Percentiles rank a stretch among this genome's conserved stretches.
Conservation (phyloP, 1,140 invertebrate species). For the Bombus impatiens region DNA sequence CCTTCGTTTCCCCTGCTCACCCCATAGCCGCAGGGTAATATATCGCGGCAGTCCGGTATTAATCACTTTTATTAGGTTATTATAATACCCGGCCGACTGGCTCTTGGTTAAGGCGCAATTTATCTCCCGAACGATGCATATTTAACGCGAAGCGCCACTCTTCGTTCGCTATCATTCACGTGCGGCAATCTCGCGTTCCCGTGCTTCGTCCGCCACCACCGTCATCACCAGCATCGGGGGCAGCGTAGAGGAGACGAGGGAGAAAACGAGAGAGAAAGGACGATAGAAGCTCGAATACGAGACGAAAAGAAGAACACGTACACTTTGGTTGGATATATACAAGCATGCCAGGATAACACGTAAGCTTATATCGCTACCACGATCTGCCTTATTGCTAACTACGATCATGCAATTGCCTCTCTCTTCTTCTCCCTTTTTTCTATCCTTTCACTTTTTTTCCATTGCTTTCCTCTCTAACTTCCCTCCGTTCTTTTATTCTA, state of each 20-base stretch:
- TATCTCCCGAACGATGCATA: conserved; percentile 75
- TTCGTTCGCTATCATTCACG: conserved; percentile 71
- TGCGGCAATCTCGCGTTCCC: conserved; percentile 61
- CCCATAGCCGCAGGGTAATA: conserved; percentile 63
- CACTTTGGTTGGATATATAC: neutral
- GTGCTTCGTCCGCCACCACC: neutral
- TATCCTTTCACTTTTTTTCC: neutral
- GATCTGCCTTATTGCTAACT: conserved; percentile 69
- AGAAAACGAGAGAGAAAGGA: neutral
- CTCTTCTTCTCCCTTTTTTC: neutral
- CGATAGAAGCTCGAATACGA: neutral
- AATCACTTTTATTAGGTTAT: conserved; percentile 79
- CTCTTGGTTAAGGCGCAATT: conserved; percentile 76
- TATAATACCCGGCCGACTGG: conserved; percentile 74
- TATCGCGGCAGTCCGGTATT: conserved; percentile 70
- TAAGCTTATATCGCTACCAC: conserved; percentile 54
- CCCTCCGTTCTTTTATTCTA: neutral
- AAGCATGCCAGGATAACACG: conserved; percentile 33
- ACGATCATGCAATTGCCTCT: conserved; percentile 43
- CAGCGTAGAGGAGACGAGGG: neutral
- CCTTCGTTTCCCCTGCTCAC: conserved; percentile 22
- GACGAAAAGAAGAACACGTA: conserved; percentile 1
- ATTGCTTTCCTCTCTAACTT: neutral
- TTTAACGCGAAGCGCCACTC: conserved; percentile 74
- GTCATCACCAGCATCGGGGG: neutral